phyloP scores from a whole-genome alignment of 1,140 invertebrate species.

The Drosophila subobscura region DNA sequence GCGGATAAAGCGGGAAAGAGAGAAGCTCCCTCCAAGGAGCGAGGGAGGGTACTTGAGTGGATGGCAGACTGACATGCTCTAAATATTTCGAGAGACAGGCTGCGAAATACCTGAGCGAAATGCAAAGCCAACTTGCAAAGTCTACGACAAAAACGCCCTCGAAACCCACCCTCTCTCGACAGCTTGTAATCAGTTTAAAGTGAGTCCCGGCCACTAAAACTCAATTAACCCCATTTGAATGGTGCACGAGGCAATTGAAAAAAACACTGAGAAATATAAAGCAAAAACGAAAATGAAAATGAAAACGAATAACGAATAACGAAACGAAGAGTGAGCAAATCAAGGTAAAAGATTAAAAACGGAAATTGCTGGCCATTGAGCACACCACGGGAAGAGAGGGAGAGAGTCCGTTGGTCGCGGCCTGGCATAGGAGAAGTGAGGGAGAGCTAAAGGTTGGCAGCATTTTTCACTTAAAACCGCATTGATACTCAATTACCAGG shows the following conservation, averaged over 20 bases:
- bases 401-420: background rate
- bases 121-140: slow-evolving; percentile 69
- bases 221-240: slow-evolving; percentile 82
- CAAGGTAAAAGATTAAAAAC: slow-evolving; percentile 75
- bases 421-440: background rate
- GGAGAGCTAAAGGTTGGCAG: slow-evolving; percentile 23
- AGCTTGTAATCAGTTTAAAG: slow-evolving; percentile 79
- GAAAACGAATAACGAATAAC: slow-evolving; percentile 28
- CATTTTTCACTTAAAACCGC: slow-evolving; percentile 83
- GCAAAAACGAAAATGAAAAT: slow-evolving; percentile 16
- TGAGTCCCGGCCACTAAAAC: slow-evolving; percentile 82
- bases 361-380: slow-evolving; percentile 59
- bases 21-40: slow-evolving; percentile 1
- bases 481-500: slow-evolving; percentile 82
- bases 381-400: background rate
- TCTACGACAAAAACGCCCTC: slow-evolving; percentile 21
- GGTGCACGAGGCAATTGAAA: slow-evolving; percentile 62
- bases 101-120: slow-evolving; percentile 38
- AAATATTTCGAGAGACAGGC: slow-evolving; percentile 66
- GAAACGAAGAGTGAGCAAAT: slow-evolving; percentile 56
- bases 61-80: slow-evolving; percentile 64
- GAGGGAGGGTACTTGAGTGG: slow-evolving; percentile 33
- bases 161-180: slow-evolving; percentile 19
- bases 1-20: slow-evolving; percentile 5
- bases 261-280: slow-evolving; percentile 29